Conservation (phyloP, 2,888 invertebrate genomes). For the Noctua janthina region DNA sequence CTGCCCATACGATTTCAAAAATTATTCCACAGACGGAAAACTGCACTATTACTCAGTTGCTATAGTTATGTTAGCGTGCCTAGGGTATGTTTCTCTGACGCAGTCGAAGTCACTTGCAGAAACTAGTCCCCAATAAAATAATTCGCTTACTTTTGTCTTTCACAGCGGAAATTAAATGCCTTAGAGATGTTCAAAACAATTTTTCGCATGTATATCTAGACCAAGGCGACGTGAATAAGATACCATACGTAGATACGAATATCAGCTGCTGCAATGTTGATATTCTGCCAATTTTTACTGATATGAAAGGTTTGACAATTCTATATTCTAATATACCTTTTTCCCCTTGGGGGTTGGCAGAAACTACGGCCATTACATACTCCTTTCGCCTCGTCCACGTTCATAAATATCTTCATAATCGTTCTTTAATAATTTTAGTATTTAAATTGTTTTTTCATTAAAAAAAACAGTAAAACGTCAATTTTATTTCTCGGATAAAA, state of each 20-base stretch:
- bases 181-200: conserved; percentile 62
- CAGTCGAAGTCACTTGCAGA: background rate
- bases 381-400: no score
- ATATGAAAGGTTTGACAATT: conserved; percentile 41
- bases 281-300: conserved; percentile 72
- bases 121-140: background rate
- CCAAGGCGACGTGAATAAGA: conserved; percentile 32
- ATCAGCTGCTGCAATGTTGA: conserved; percentile 83
- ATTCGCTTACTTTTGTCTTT: conserved; percentile 30
- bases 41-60: background rate
- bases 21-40: no score
- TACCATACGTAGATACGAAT: conserved; percentile 40
- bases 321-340: background rate
- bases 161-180: conserved; percentile 76
- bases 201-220: background rate
- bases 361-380: no score
- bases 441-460: no score
- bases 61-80: background rate
- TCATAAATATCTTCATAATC: no score
- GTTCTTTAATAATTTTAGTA: no score
- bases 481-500: no score
- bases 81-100: background rate
- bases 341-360: no score
- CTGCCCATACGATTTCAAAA: no score
- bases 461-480: no score